These are phyloP conservation scores for Sphaeramia orbicularis DNA, from an alignment of 2,797 vertebrate species.

Conservation along the genomic window DNA sequence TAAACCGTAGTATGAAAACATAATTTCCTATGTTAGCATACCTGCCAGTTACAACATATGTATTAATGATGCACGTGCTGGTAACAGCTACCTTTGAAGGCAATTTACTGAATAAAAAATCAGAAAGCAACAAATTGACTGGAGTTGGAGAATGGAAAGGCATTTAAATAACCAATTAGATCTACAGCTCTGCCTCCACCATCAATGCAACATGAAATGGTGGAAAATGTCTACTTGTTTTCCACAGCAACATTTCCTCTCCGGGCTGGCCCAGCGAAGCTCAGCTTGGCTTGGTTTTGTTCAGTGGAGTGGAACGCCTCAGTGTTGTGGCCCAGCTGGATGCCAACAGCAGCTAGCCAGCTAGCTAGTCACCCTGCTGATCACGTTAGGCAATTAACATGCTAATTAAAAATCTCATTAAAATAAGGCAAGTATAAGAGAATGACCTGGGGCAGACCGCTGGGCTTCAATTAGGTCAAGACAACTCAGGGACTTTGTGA, in stretches of 20 bases:
- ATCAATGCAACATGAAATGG: constrained; percentile 43
- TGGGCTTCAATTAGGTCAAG: constrained; percentile 86
- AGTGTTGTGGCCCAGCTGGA: constrained; percentile 69
- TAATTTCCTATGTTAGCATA: not conserved
- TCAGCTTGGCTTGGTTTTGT: constrained; percentile 47
- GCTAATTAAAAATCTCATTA: constrained; percentile 90
- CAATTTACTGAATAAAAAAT: constrained; percentile 12
- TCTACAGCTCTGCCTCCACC: constrained; percentile 24
- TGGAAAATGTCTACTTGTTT: constrained; percentile 32
- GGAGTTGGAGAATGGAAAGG: constrained; percentile 32
- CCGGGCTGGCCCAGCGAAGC: constrained; percentile 54
- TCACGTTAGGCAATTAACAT: constrained; percentile 88
- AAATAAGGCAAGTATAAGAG: constrained; percentile 82
- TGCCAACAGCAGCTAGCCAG: constrained; percentile 73
- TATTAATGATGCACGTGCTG: not conserved
- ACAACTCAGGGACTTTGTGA: constrained; percentile 63
- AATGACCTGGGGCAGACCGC: constrained; percentile 80
- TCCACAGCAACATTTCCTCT: constrained; percentile 53
- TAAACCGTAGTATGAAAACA: not conserved
- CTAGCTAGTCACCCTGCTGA: constrained; percentile 79
- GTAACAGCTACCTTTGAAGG: not conserved
- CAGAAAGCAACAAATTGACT: constrained; percentile 37
- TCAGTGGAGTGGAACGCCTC: constrained; percentile 69
- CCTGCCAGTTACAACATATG: not conserved
- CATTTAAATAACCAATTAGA: constrained; percentile 48